phyloP scores from a whole-genome alignment of 2,888 invertebrate genomes.

The Rhamnusium bicolor region DNA sequence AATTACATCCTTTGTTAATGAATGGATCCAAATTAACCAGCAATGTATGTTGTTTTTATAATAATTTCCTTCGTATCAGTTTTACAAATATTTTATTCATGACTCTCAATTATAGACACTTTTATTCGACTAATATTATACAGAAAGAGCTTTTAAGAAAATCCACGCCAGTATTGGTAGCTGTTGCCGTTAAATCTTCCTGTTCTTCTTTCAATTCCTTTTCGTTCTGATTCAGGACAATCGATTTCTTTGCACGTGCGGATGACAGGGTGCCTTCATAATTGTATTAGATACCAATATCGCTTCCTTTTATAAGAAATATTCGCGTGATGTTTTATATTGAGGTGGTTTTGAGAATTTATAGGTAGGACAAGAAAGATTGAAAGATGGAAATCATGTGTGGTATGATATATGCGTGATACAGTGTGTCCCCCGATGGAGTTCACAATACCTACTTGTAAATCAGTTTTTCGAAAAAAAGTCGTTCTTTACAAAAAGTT shows the following conservation, averaged over 20 bases:
- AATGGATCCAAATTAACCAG: background rate
- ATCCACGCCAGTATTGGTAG: constrained; percentile 10
- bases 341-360: background rate
- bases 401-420: no score
- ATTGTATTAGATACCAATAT: constrained; percentile 44
- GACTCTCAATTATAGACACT: constrained; percentile 10
- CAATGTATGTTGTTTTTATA: background rate
- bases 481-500: no score
- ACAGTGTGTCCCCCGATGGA: no score
- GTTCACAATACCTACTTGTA: no score
- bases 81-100: background rate
- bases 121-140: constrained; percentile 17
- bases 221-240: constrained; percentile 50
- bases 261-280: constrained; percentile 47
- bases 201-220: constrained; percentile 34
- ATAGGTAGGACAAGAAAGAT: background rate
- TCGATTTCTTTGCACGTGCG: constrained; percentile 53
- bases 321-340: constrained; percentile 10
- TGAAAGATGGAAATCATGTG: background rate
- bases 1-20: no score
- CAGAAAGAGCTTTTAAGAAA: constrained; percentile 17
- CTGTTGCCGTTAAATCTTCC: constrained; percentile 24
- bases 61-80: background rate
- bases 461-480: no score
- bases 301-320: constrained; percentile 31